Base-by-base conservation (phyloP, 2,797 vertebrate genomes). In the Falco concolor region DNA sequence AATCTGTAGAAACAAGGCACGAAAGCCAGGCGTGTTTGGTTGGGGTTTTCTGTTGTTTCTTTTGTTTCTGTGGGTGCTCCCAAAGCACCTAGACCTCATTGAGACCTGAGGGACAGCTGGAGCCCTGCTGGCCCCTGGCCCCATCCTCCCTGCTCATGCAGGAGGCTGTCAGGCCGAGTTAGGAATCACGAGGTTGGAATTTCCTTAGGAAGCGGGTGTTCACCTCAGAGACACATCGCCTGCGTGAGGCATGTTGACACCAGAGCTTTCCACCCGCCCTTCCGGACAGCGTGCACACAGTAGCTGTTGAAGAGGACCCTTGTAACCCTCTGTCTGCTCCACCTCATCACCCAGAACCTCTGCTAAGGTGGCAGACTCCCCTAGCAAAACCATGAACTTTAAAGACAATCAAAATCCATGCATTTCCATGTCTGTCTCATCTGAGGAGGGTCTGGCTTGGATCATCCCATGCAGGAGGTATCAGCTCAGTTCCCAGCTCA, bases 141-240 rank as follows among this genome's bases (percentile, higher is more conserved):
- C n/a, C 63, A 28, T 34, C 87, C 75, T 50, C 44, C 44, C 16
- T 0, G 7, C 53, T 57, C 4, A 1, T 4, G 8, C 13, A 0
- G 42, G 44, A 7, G 6, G 67, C 79, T 36, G 23, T 74, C 63
- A 74, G 78, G 40, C 40, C 32, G 75, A 47, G 34, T 64, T 50
- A 85, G 59, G 68, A 79, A 50, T 94, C 76, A 75, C 63, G 47
- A 36, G 38, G 36, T 42, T 96, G 82, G 87, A 90, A 96, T 94
- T 95, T 95, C 94, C 94, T 95, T 94, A 68, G 88, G 90, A 96
- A 93, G 72, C 18, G 3, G 15, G 53, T 11, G 24, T 49, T 84
- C 4, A 20, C 28, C 74, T 47, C 3, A 1, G 63, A 87, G 73
- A 83, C 38, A 45, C 54, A 53, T 30, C 2, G 17, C n/a, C 68